phyloP scores from a whole-genome alignment of 1,140 invertebrate species.

The Microplitis demolitor region DNA sequence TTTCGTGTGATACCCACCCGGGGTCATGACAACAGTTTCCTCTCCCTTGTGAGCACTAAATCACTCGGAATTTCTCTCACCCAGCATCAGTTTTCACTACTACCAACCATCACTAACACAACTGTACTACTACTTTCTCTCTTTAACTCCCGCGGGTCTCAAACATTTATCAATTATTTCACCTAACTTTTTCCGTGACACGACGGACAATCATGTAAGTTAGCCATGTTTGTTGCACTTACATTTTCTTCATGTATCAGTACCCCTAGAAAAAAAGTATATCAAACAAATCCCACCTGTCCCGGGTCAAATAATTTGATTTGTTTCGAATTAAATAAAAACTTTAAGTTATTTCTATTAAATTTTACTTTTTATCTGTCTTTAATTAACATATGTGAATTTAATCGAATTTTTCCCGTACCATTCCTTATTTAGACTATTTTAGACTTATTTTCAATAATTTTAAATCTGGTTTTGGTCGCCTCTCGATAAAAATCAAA shows the following conservation, averaged over 20 bases:
- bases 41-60: constrained; percentile 46
- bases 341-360: too few relatives aligned
- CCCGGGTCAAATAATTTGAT: too few relatives aligned
- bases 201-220: constrained; percentile 51
- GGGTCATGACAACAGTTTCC: constrained; percentile 49
- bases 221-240: constrained; percentile 35
- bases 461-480: too few relatives aligned
- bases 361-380: too few relatives aligned
- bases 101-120: not conserved
- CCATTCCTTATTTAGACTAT: too few relatives aligned
- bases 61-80: constrained; percentile 37
- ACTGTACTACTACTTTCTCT: not conserved
- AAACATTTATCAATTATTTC: constrained; percentile 56
- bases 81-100: constrained; percentile 3
- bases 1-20: constrained; percentile 32
- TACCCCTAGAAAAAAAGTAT: too few relatives aligned
- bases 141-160: constrained; percentile 28
- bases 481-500: too few relatives aligned
- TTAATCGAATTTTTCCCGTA: too few relatives aligned
- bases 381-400: too few relatives aligned
- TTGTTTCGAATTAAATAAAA: too few relatives aligned
- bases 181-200: constrained; percentile 47
- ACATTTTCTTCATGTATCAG: not conserved
- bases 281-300: too few relatives aligned
- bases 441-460: too few relatives aligned